phyloP scores from a whole-genome alignment of 1,140 invertebrate genomes.

The Drosophila triauraria region DNA sequence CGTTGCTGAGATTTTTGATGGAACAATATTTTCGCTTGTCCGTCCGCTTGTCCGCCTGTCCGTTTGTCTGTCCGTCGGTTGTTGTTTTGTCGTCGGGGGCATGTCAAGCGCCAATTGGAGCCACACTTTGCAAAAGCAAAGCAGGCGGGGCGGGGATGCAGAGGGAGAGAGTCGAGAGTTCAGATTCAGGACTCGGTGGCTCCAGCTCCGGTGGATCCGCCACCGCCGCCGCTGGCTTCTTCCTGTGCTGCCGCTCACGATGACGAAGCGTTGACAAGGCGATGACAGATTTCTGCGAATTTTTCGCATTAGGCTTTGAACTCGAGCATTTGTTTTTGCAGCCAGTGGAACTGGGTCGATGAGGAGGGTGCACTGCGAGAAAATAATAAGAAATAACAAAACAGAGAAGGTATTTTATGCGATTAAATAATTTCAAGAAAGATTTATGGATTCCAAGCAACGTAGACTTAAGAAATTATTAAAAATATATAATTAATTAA shows the following conservation, averaged over 20 bases:
- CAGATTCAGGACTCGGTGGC: constrained; percentile 21
- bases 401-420: too few relatives aligned
- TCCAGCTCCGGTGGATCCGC: constrained; percentile 18
- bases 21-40: constrained; percentile 73
- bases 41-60: constrained; percentile 11
- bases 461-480: too few relatives aligned
- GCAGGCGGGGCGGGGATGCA: neutral
- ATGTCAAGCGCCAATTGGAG: constrained; percentile 73
- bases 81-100: constrained; percentile 23
- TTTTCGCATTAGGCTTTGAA: constrained; percentile 83
- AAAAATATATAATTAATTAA: neutral
- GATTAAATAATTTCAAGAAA: neutral
- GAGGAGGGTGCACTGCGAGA: constrained; percentile 3
- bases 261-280: constrained; percentile 80
- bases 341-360: constrained; percentile 52
- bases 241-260: constrained; percentile 56
- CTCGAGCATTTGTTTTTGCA: constrained; percentile 72
- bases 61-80: constrained; percentile 12
- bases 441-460: too few relatives aligned
- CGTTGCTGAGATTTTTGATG: constrained; percentile 73
- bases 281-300: constrained; percentile 82
- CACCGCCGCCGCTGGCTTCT: constrained; percentile 41
- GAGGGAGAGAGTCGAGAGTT: neutral
- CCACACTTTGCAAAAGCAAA: constrained; percentile 58
- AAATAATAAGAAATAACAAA: neutral